Base-by-base conservation (phyloP, 1,140 invertebrate genomes). In the Drosophila athabasca region DNA sequence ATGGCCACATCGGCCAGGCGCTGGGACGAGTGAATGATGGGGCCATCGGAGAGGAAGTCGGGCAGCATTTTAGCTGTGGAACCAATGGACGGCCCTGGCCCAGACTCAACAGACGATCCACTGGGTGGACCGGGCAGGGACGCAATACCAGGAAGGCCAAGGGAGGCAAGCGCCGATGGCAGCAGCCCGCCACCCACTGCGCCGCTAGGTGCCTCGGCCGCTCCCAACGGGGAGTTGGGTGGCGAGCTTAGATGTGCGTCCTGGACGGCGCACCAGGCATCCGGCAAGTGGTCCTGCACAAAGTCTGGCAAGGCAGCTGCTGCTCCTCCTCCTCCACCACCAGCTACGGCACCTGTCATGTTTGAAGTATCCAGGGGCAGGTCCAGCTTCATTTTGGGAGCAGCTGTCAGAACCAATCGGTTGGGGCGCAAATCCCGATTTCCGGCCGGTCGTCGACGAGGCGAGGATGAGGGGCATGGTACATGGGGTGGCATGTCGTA, bases 21-120 rank as follows among this genome's bases (percentile, higher is more conserved):
- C 57, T 92, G 91, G 22, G 91, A 91, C 29, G 92, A 91, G 73
- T 93, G 92, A 64, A 92, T 92, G 66, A 95, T 95, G 11, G 95
- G 94, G 9, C 95, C 95, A 90, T 96, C 95, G 13, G 94, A 95
- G 35, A 96, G 92, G 91, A 96, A 96, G 76, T 96, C 95, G 15
- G 95, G 95, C 52, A 95, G 92, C 88, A 94, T 94, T 90, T 95
- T 89, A 4, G 57, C 79, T 0, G 66, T 79, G 3, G 77, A 76
- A 5, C 88, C 74, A 44, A 52, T 39, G 6, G 62, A 45, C 7
- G 60, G 55, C 19, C 52, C 59, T n/a, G 52, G 22, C 13, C 43
- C 48, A 0, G 58, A 29, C 9, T 17, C 22, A 6, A 19, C 31
- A n/a, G 29, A 44, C n/a, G 49, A 53, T 7, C 76, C 69, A 31